A percentile compares a stretch with the other conserved stretches of the same genome.
These are phyloP conservation scores for Passerculus sandwichensis DNA, from an alignment of 2,797 vertebrate genomes.

Conservation along the genomic window DNA sequence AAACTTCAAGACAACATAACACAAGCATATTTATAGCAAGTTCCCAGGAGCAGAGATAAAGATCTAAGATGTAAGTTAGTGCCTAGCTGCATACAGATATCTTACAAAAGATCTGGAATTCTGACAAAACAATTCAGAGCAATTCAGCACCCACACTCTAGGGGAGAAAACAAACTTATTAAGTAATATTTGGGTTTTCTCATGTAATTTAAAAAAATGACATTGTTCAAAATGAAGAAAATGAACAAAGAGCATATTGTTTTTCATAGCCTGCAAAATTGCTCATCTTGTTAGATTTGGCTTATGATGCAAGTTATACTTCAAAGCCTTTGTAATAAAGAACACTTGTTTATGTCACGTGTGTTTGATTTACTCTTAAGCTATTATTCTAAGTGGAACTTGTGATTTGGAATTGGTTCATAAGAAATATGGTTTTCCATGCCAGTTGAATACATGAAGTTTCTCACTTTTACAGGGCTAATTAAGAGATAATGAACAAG, in stretches of 20 bases:
- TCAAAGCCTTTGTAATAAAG: conserved; percentile 48
- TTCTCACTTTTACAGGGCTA: conserved; percentile 2
- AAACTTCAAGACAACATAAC: background rate
- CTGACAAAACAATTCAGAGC: background rate
- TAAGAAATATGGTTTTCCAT: conserved; percentile 41
- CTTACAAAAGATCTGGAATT: background rate
- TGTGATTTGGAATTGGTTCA: conserved; percentile 52
- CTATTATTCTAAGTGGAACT: conserved; percentile 42
- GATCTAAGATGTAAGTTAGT: background rate
- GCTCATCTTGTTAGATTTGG: background rate
- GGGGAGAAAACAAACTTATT: background rate
- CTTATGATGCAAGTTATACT: conserved; percentile 35
- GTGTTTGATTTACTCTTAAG: conserved; percentile 69
- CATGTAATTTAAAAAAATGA: background rate
- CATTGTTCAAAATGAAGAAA: background rate
- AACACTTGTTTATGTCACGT: conserved; percentile 59
- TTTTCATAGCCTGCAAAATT: background rate
- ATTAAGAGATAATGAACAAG: conserved; percentile 19
- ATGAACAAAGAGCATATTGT: background rate
- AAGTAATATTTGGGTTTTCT: background rate
- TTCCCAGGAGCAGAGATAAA: background rate
- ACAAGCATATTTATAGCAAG: background rate
- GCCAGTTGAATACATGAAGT: conserved; percentile 38
- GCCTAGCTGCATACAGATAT: background rate
- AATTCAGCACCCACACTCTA: background rate